These are phyloP conservation scores for Pterostichus niger DNA, from an alignment of 2,888 invertebrate species.

Conservation along the genomic window DNA sequence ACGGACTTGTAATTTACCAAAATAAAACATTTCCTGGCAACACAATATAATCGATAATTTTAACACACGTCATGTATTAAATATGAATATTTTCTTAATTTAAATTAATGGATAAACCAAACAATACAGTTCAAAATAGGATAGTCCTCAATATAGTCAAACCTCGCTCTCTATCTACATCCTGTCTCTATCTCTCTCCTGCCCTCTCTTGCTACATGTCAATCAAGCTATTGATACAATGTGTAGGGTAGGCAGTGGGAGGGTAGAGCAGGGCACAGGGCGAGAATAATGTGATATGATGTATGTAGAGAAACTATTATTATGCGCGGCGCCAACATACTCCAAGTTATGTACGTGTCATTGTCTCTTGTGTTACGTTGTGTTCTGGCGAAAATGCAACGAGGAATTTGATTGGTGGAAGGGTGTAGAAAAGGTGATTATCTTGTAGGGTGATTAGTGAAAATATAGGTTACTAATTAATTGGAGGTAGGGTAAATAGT, in stretches of 20 bases:
- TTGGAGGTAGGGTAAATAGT: no score
- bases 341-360: conserved; percentile 13
- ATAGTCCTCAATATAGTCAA: no score
- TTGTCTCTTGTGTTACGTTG: not conserved
- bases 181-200: not conserved
- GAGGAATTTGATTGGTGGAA: conserved; percentile 1
- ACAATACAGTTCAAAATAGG: no score
- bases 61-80: no score
- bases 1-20: no score
- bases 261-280: not conserved
- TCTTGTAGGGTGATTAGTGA: no score
- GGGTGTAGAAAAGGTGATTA: not conserved
- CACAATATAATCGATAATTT: no score
- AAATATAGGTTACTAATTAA: no score
- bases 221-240: conserved; percentile 23
- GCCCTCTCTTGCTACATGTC: not conserved
- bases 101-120: no score
- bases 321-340: not conserved
- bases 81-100: no score
- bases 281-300: conserved; percentile 15
- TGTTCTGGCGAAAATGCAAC: not conserved
- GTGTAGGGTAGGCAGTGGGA: not conserved
- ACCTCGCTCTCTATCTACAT: not conserved
- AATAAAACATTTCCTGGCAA: no score
- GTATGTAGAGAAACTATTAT: conserved; percentile 26